Evolutionary conservation across 1,140 invertebrate genomes (phyloP), one percentile per base, ranked within the genome.

Genomic region (Bombus pascuorum): DNA sequence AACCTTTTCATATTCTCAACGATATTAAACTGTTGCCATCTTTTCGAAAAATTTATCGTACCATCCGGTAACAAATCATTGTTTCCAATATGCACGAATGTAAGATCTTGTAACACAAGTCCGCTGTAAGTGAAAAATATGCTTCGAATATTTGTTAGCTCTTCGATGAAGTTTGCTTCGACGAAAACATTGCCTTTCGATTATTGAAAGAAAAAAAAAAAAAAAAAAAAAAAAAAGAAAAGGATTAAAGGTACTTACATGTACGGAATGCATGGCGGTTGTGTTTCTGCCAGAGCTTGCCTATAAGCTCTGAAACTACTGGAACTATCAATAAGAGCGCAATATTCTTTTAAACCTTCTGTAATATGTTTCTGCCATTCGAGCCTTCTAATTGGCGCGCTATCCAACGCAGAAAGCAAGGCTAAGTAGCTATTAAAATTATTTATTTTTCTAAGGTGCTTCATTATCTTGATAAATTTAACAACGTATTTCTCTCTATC

Each of bases 371-470:
- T 98, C 93, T 98, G 98, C 98, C 99, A 99, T 94, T 99, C 99
- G 73, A 99, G 96, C 89, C 99, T 95, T 85, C 98, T 96, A 82
- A 99, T 98, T 8, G 99, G 99, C 13, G 99, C 98, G 57, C 99
- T 99, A 95, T 99, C 99, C 75, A 99, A 95, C 37, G 99, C 99
- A 18, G 99, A 99, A 44, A 99, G 95, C 85, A 99, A 96, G 10
- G 99, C 99, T 87, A 99, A 95, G 96, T 99, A 99, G 65, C 99
- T 99, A 95, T 99, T 99, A 93, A 99, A 99, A 95, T 99, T 99
- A 94, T 99, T 99, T 93, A 99, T 97, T 94, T 99, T 99, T 85
- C 99, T 96, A 83, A 99, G 95, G 92, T 98, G 97, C 95, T 99
- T 99, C 99, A 99, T 99, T 73, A 99, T 99, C 95, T 99, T 99